These are phyloP conservation scores for Dione juno DNA, from an alignment of 2,888 invertebrate species.

Conservation along the genomic window DNA sequence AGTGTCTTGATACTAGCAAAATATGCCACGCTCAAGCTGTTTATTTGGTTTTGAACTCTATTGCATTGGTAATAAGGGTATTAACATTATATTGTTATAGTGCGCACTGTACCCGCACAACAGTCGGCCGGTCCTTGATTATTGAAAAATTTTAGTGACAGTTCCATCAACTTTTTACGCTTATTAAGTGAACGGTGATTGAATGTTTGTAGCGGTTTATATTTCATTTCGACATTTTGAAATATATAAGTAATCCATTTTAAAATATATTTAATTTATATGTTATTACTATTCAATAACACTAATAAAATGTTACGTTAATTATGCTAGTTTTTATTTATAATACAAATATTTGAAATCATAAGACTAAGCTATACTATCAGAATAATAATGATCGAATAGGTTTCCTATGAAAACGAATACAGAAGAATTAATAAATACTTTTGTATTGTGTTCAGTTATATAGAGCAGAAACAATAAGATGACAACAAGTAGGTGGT, in stretches of 20 bases:
- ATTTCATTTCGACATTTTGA: neutral
- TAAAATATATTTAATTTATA: neutral
- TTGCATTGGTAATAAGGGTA: neutral
- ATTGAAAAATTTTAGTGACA: slow-evolving; percentile 63
- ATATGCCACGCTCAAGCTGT: neutral
- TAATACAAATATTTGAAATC: too few relatives aligned
- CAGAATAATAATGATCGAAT: too few relatives aligned
- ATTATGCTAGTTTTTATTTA: too few relatives aligned
- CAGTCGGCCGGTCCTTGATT: slow-evolving; percentile 60
- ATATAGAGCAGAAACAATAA: neutral
- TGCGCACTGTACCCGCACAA: slow-evolving; percentile 47
- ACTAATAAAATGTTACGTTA: too few relatives aligned
- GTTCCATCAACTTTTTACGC: slow-evolving; percentile 54
- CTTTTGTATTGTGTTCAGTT: neutral
- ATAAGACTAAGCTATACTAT: too few relatives aligned
- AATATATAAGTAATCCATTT: neutral
- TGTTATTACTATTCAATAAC: neutral
- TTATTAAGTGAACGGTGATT: slow-evolving; percentile 38
- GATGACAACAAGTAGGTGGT: neutral
- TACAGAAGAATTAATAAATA: neutral
- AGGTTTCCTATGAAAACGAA: too few relatives aligned
- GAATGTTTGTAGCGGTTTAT: slow-evolving; percentile 29
- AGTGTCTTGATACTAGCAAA: slow-evolving; percentile 15
- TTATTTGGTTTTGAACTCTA: slow-evolving; percentile 28
- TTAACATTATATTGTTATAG: slow-evolving; percentile 7